Percentiles rank a stretch among this genome's conserved stretches.
These are phyloP conservation scores for Drepana falcataria DNA, from an alignment of 2,888 invertebrate genomes.

Conservation along the genomic window DNA sequence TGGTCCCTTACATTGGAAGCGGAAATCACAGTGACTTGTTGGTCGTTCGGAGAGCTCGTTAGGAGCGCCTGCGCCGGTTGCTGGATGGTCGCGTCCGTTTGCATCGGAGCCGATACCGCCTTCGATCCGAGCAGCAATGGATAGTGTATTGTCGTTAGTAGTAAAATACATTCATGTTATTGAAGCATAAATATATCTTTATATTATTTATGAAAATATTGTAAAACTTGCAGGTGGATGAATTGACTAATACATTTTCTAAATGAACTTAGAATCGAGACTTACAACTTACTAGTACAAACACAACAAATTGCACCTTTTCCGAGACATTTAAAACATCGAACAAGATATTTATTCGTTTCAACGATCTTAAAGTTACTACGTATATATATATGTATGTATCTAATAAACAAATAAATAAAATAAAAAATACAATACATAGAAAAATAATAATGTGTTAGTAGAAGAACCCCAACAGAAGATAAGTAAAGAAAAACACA, in stretches of 20 bases:
- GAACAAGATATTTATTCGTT: too few relatives aligned
- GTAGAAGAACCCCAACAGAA: neutral
- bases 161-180: constrained; percentile 1
- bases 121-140: constrained; percentile 57
- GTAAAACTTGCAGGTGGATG: too few relatives aligned
- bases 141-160: constrained; percentile 14
- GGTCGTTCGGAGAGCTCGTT: constrained; percentile 85
- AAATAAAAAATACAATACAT: too few relatives aligned
- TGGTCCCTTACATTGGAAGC: constrained; percentile 57
- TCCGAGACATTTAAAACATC: too few relatives aligned
- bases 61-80: constrained; percentile 79
- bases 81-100: constrained; percentile 54
- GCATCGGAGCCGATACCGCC: constrained; percentile 69
- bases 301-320: too few relatives aligned
- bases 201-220: too few relatives aligned
- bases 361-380: too few relatives aligned
- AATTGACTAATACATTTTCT: too few relatives aligned
- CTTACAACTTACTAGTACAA: too few relatives aligned
- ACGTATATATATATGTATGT: too few relatives aligned
- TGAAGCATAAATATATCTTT: neutral
- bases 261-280: too few relatives aligned
- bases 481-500: neutral
- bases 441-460: neutral
- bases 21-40: constrained; percentile 92
- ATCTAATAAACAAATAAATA: too few relatives aligned